phyloP scores from a whole-genome alignment of 2,113 vertebrate genomes.

The Hippocampus mohnikei region DNA sequence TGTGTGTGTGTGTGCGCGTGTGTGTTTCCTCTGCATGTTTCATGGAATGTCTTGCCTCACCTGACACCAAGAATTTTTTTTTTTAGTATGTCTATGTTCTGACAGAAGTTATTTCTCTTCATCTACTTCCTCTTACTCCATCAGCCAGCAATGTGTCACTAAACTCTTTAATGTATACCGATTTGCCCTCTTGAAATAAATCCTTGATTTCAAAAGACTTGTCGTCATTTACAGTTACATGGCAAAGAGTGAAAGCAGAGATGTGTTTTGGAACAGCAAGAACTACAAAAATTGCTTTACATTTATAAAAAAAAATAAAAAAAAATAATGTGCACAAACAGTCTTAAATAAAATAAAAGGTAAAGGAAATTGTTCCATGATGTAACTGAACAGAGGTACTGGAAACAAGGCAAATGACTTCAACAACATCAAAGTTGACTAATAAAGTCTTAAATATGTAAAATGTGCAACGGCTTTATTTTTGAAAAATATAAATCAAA shows the following conservation, averaged over 20 bases:
- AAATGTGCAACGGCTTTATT: too few species aligned
- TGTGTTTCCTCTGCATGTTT: background rate
- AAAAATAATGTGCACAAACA: background rate
- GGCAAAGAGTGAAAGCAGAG: too few species aligned
- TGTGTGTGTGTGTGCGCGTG: too few species aligned
- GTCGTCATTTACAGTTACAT: background rate
- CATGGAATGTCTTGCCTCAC: background rate
- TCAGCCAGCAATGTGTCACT: background rate
- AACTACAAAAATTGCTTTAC: background rate
- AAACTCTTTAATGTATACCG: slow-evolving; percentile 41
- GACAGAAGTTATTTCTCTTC: background rate
- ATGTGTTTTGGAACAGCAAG: background rate
- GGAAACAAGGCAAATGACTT: background rate
- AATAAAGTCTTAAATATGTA: too few species aligned
- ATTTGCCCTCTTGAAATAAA: slow-evolving; percentile 47
- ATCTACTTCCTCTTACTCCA: slow-evolving; percentile 6
- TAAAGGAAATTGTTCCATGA: background rate
- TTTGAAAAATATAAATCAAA: too few species aligned
- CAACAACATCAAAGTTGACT: too few species aligned
- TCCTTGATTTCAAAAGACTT: slow-evolving; percentile 9
- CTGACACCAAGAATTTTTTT: background rate
- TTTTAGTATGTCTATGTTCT: background rate
- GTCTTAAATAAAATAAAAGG: background rate
- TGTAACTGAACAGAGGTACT: background rate
- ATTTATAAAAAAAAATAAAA: background rate